phyloP scores from a whole-genome alignment of 2,797 vertebrate species.

The Bradypodion pumilum region DNA sequence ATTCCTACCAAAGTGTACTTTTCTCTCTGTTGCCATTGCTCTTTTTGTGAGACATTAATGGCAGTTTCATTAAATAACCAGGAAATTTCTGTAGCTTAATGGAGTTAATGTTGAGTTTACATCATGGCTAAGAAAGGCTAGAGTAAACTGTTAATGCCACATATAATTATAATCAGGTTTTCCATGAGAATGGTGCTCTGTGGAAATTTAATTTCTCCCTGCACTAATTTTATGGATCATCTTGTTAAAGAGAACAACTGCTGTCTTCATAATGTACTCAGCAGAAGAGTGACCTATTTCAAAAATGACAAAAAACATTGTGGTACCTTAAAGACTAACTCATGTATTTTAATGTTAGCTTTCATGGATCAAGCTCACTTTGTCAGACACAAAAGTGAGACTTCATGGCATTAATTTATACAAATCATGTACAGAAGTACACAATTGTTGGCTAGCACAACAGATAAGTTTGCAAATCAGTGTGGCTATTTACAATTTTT shows the following conservation, averaged over 20 bases:
- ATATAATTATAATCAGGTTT: constrained; percentile 20
- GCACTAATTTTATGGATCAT: background rate
- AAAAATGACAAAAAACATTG: too few relatives aligned
- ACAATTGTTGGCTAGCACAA: too few relatives aligned
- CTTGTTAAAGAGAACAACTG: background rate
- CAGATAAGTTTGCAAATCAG: too few relatives aligned
- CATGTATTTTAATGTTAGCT: too few relatives aligned
- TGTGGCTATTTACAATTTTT: too few relatives aligned
- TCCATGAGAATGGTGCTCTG: constrained; percentile 35
- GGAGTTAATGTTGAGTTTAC: constrained; percentile 35
- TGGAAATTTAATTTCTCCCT: constrained; percentile 8
- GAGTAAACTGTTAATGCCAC: constrained; percentile 34
- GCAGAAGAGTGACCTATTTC: background rate
- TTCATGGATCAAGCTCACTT: too few relatives aligned
- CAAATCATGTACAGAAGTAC: too few relatives aligned
- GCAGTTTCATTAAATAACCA: constrained; percentile 54
- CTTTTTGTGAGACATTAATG: constrained; percentile 44
- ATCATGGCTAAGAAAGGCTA: constrained; percentile 8
- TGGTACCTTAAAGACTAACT: too few relatives aligned
- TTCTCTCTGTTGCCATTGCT: constrained; percentile 44
- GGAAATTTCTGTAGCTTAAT: constrained; percentile 39
- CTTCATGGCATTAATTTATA: too few relatives aligned
- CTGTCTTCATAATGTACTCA: background rate
- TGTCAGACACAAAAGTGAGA: too few relatives aligned
- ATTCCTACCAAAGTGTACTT: constrained; percentile 52